phyloP scores from a whole-genome alignment of 2,113 vertebrate genomes.

The Pelusios castaneus region DNA sequence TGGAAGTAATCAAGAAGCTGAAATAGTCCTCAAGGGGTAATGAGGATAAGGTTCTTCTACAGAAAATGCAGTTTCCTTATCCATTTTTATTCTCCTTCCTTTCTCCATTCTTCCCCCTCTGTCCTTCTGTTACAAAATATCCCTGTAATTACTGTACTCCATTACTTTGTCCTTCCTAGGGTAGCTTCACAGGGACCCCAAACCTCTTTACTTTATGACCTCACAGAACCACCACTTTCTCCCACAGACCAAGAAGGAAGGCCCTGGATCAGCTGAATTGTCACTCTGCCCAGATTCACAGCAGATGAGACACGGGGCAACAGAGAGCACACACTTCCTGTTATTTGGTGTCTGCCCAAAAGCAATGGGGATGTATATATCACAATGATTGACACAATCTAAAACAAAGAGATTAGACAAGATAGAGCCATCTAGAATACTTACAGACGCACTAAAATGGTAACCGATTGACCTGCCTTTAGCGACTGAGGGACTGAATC shows the following conservation, averaged over 20 bases:
- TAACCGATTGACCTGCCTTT: accelerated
- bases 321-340: background rate
- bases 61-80: accelerated
- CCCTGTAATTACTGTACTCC: background rate
- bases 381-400: background rate
- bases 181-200: background rate
- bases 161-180: background rate
- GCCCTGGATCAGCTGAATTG: background rate
- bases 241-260: background rate
- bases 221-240: background rate
- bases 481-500: background rate
- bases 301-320: background rate
- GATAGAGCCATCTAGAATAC: background rate
- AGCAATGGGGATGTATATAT: accelerated
- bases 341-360: background rate
- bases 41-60: accelerated
- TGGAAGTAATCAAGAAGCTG: accelerated
- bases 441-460: accelerated
- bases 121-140: accelerated
- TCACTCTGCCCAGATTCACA: background rate
- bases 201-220: accelerated
- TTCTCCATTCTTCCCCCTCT: accelerated
- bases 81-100: background rate
- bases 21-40: background rate
- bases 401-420: accelerated